Base-by-base conservation (phyloP, 2,888 invertebrate species). In the Acleris literana region DNA sequence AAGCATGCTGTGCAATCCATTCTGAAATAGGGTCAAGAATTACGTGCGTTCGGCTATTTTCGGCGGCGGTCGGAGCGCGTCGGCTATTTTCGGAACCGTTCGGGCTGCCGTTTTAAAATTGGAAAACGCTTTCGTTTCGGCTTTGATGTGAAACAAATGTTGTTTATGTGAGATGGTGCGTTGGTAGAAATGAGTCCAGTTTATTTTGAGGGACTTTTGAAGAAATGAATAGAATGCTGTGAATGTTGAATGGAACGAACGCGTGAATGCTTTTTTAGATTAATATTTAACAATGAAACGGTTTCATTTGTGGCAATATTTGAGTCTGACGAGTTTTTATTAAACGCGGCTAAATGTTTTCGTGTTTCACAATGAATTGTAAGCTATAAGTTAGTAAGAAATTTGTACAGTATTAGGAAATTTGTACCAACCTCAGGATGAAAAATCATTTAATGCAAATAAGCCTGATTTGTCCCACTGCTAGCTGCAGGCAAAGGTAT, bases 21-120 rank as follows among this genome's bases (percentile, higher is more conserved):
- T 87, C 81, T 85, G 89, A 82, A 91, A 89, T 90, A 90, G 90
- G 91, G 90, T 91, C 91, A 91, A 85, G 84, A 86, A 85, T 87
- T 91, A 81, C 90, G 90, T 88, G 79, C 76, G 80, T 72, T 86
- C 85, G 83, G 71, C 73, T 86, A 86, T 85, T 84, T 82, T 78
- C 81, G 76, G 64, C 58, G 6, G 5, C 53, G 49, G 58, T 54
- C 69, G 70, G 65, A 60, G 48, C 69, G 70, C 70, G 68, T 68
- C 78, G 77, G 74, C 68, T 80, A 79, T 79, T 80, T 75, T 77
- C 76, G 83, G 79, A 69, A 61, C 74, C 76, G 76, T 82, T 81
- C 79, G 72, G 76, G 71, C 73, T 78, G 79, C 69, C 68, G 79
- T 78, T 86, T 86, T 90, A 86, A 86, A 87, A 79, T 85, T 85